Evolutionary conservation across 2,113 vertebrate species (phyloP).

Genomic region (Petrocephalus zakoni): DNA sequence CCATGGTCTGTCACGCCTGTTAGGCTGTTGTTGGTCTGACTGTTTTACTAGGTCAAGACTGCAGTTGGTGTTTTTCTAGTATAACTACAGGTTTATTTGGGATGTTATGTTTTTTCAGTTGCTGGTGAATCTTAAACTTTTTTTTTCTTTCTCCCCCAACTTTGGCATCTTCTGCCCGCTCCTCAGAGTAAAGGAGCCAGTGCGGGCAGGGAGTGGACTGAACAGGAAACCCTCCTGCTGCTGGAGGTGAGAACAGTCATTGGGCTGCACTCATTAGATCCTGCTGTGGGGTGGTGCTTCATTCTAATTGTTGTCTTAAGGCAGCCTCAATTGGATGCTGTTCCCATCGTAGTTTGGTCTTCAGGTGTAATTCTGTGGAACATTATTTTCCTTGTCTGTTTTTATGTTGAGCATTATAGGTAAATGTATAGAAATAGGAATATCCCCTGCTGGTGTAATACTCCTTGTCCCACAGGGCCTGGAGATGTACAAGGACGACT

Average conservation of each 20-base stretch:
- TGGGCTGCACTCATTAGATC: neutral
- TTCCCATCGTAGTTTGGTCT: neutral
- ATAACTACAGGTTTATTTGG: neutral
- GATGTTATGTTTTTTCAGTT: neutral
- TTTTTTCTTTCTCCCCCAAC: neutral
- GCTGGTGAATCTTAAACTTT: neutral
- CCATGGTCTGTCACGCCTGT: neutral
- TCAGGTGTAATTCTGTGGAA: neutral
- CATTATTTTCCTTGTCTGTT: neutral
- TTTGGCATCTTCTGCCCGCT: neutral
- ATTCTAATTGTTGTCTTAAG: neutral
- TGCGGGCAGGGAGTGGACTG: conserved; percentile 91
- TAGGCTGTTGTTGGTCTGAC: neutral
- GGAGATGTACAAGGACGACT: conserved; percentile 97
- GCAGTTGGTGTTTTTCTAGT: neutral
- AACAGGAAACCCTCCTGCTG: conserved; percentile 89
- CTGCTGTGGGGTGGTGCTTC: neutral
- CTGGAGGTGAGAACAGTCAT: conserved; percentile 69
- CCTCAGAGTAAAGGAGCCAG: conserved; percentile 85
- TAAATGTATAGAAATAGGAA: neutral
- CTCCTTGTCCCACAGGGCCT: conserved; percentile 65
- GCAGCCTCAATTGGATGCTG: neutral
- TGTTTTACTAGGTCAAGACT: neutral
- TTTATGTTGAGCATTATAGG: neutral
- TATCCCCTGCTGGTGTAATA: neutral